Evolutionary conservation across 2,888 invertebrate species (phyloP), one percentile per base, ranked within the genome.

Genomic region (Cactoblastis cactorum): DNA sequence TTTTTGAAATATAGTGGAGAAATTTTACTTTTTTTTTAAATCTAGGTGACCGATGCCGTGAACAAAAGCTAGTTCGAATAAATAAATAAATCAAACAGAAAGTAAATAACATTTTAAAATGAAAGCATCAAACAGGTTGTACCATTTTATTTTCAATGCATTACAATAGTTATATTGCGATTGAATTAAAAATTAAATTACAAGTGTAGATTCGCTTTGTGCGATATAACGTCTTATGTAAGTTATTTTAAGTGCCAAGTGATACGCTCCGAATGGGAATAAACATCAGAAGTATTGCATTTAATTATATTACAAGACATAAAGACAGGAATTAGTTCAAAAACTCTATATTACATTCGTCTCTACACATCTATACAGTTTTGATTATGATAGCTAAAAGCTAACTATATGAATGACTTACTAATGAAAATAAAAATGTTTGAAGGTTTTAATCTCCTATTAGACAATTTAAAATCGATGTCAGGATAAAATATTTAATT

Each of bases 61-160:
- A n/a, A n/a, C n/a, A n/a, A n/a, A n/a, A n/a, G n/a, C n/a, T n/a
- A n/a, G n/a, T n/a, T n/a, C n/a, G n/a, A n/a, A n/a, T n/a, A n/a
- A n/a, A n/a, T n/a, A n/a, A n/a, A n/a, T n/a, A n/a, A n/a, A n/a
- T n/a, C n/a, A n/a, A n/a, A n/a, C n/a, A n/a, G 22, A 22, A 4
- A 5, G 22, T 3, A 22, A 4, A 22, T 4, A 22, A 3, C 3
- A 22, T 22, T 22, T 53, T 64, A 67, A 55, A 58, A 64, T 68
- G 54, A 70, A 55, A 55, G 48, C 61, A 51, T 48, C 50, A 39
- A 51, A 53, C 62, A 66, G 55, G 63, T 80, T 77, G 77, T 78
- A 81, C 74, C 72, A 71, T 72, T 79, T 64, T 82, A 77, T 81
- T 75, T 65, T 69, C 65, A 81, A 79, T 80, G 75, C 71, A 71